These are phyloP conservation scores for Leucoraja erinaceus DNA, from an alignment of 2,113 vertebrate genomes.

Conservation along the genomic window DNA sequence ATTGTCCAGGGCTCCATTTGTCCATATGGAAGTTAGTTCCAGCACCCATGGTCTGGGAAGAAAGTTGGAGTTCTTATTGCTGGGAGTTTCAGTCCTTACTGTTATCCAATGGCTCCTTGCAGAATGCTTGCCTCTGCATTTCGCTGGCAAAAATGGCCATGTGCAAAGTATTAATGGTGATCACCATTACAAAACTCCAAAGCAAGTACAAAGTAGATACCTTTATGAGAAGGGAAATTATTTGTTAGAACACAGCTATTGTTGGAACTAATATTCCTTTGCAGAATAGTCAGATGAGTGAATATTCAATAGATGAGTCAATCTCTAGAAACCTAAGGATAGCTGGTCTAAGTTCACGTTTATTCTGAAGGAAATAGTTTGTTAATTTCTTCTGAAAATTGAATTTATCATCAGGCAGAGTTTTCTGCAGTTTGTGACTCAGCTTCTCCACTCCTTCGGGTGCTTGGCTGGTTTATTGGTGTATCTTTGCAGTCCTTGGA, in stretches of 20 bases:
- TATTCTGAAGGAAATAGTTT: background rate
- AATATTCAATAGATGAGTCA: background rate
- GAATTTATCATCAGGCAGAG: background rate
- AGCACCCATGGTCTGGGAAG: background rate
- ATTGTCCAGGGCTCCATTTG: background rate
- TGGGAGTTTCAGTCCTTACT: background rate
- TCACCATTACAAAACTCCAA: background rate
- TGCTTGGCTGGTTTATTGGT: background rate
- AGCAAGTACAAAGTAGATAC: background rate
- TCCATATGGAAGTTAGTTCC: background rate
- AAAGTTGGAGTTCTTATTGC: background rate
- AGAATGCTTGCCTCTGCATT: background rate
- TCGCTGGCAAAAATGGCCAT: background rate
- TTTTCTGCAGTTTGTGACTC: constrained; percentile 1
- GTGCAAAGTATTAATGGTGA: background rate
- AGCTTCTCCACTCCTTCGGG: background rate
- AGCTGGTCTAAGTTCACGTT: background rate
- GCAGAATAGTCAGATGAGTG: background rate
- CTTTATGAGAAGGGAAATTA: background rate
- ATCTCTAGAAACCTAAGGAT: background rate
- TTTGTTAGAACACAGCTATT: background rate
- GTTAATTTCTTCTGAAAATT: background rate
- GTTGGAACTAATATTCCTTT: background rate
- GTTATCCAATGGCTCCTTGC: background rate
- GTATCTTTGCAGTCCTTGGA: background rate